phyloP scores from a whole-genome alignment of 2,113 vertebrate species.

The Probosciger aterrimus region DNA sequence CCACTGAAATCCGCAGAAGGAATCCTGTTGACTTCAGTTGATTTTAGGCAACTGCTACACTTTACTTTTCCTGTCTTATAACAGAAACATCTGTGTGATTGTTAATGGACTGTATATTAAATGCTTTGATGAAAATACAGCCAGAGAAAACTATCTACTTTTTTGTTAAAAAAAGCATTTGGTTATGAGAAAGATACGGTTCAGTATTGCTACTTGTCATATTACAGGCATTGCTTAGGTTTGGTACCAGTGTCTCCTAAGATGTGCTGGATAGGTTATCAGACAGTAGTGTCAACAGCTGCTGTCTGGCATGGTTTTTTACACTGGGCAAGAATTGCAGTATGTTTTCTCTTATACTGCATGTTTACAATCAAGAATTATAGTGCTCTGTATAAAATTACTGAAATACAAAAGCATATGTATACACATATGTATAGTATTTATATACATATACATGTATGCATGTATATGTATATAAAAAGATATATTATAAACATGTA shows the following conservation, averaged over 20 bases:
- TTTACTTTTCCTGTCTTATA: neutral
- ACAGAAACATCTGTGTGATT: neutral
- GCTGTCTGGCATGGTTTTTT: neutral
- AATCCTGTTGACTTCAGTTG: neutral
- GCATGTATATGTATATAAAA: neutral
- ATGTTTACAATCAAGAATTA: neutral
- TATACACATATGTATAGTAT: neutral
- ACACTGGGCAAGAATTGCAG: neutral
- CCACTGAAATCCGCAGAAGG: neutral
- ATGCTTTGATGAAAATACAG: neutral
- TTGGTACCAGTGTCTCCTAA: neutral
- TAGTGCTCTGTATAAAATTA: neutral
- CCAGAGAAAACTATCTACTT: neutral
- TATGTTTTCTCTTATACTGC: neutral
- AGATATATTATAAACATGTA: neutral
- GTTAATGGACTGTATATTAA: neutral
- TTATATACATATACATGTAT: neutral
- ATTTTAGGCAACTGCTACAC: neutral
- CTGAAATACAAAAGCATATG: neutral
- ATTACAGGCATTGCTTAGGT: neutral
- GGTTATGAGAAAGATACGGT: neutral
- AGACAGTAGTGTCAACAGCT: neutral
- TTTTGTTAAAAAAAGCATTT: neutral
- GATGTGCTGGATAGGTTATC: neutral
- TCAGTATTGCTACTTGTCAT: neutral